phyloP scores from a whole-genome alignment of 2,797 vertebrate genomes.

The Macrochelys suwanniensis region DNA sequence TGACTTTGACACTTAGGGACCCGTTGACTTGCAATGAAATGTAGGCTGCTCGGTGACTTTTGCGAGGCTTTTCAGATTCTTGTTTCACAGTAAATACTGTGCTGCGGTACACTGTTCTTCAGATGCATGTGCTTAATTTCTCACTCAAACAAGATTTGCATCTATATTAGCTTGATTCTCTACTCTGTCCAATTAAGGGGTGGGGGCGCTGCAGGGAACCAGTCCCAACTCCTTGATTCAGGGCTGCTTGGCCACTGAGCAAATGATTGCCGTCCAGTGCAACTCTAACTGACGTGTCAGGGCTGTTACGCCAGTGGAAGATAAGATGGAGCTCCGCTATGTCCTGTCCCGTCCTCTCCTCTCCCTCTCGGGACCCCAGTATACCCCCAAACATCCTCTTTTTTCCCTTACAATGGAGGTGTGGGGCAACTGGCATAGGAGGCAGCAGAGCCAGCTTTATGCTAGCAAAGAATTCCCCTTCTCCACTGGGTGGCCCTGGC shows the following conservation, averaged over 20 bases:
- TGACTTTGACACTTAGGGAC: not conserved
- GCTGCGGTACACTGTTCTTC: not conserved
- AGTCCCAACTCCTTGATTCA: not conserved
- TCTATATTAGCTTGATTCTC: not conserved
- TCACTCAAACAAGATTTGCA: not conserved
- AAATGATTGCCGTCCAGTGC: not conserved
- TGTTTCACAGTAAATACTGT: not conserved
- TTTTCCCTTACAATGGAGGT: not conserved
- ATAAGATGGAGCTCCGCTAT: not conserved
- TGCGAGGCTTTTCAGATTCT: not conserved
- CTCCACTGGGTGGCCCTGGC: not conserved
- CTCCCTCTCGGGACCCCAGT: not conserved
- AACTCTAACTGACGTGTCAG: too few species aligned
- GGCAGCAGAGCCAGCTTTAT: not conserved
- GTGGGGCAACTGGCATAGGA: not conserved
- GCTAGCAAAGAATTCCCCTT: not conserved
- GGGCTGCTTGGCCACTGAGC: not conserved
- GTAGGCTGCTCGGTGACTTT: not conserved
- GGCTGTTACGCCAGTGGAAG: not conserved
- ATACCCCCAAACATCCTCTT: accelerated
- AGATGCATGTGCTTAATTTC: not conserved
- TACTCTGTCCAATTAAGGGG: not conserved
- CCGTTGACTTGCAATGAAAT: not conserved
- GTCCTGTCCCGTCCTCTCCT: not conserved
- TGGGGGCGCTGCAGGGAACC: not conserved